Percentiles rank a stretch among this genome's conserved stretches.
Conservation (phyloP, 2,113 vertebrate species). For the Malaclemys terrapin region DNA sequence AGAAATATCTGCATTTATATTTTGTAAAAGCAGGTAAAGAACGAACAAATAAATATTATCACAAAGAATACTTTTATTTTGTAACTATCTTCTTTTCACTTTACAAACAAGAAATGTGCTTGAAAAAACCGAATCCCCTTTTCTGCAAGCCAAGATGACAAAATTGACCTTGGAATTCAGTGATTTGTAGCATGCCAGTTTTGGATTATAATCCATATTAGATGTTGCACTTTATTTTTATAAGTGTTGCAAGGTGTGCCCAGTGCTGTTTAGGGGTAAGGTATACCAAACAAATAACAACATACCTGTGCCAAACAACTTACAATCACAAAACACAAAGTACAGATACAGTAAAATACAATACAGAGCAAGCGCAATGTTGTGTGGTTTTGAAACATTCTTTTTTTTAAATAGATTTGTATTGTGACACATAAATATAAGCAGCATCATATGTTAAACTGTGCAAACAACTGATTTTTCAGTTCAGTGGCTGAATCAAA, state of each 20-base stretch:
- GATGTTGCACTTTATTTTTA: neutral
- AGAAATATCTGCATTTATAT: neutral
- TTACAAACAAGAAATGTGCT: neutral
- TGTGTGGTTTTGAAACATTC: too few relatives aligned
- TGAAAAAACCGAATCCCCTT: neutral
- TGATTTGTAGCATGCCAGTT: neutral
- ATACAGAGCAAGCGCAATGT: neutral
- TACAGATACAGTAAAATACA: neutral
- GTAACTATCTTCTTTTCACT: neutral
- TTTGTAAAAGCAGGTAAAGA: neutral
- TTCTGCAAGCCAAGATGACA: neutral
- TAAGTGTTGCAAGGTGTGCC: neutral
- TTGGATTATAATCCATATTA: neutral
- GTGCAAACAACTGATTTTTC: neutral
- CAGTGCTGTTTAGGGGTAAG: neutral
- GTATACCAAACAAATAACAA: neutral
- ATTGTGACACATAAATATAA: neutral
- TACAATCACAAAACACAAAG: conserved; percentile 19
- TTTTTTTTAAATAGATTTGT: too few relatives aligned
- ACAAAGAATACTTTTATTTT: neutral
- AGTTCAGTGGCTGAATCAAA: neutral
- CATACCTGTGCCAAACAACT: neutral
- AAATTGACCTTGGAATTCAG: neutral
- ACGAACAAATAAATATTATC: neutral
- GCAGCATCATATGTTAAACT: neutral